Base-by-base conservation (phyloP, 1,140 invertebrate genomes). In the Plodia interpunctella region DNA sequence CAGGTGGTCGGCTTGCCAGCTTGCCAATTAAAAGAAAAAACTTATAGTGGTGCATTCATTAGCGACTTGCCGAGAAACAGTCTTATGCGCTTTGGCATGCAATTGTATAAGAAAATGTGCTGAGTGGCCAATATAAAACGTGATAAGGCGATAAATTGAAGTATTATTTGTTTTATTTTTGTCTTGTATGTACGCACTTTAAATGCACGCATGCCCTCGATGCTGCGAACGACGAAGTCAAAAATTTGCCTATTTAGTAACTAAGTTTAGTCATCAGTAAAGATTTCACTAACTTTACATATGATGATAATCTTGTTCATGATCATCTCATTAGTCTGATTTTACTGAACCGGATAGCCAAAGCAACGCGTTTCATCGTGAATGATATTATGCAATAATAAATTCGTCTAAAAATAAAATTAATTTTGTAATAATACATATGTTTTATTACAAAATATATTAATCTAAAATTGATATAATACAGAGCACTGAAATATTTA, bases 321-420 rank as follows among this genome's bases (percentile, higher is more conserved):
- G 9, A 11, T 32, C 30, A 32, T 32, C 1, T 32, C 3, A 32
- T 32, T 32, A 0, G 13, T 5, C 38, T 15, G 38, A 44, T 44
- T 44, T 44, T 59, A 59, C 25, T 59, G 52, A 59, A 59, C 59
- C 53, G 52, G 57, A 32, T 62, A 59, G 59, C 49, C 49, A 19
- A 56, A 57, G 59, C 56, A 64, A 59, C 61, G 38, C 62, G 62
- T 68, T 62, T 68, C 62, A 9, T 53, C 8, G 19, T 25, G 51
- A 53, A 44, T 44, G 38, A 17, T n/a, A 44, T 44, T 44, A 44
- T 32, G 30, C 30, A 44, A 15, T 44, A 15, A 44, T 44, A 35
- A 15, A 44, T 11, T 9, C 2, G 10, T 3, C 30, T 15, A 44
- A 15, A 44, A 44, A 10, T 15, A 44, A 44, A 15, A 15, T 15